Conservation (phyloP, 2,888 invertebrate genomes). For the Tridacna crocea region DNA sequence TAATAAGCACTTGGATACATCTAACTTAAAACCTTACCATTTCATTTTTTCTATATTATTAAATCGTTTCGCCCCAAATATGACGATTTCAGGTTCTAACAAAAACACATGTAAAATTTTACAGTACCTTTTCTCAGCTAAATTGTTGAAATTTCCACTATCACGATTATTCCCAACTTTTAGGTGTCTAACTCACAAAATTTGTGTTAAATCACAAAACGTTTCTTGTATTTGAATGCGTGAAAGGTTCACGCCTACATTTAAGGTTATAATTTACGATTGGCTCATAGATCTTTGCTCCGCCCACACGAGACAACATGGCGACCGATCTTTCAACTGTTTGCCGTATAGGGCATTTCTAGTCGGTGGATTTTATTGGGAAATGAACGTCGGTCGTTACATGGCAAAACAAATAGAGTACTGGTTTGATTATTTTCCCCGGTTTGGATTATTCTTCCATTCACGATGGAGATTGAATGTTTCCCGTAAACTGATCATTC, state of each 20-base stretch:
- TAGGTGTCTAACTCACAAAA: constrained; percentile 61
- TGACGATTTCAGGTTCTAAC: constrained; percentile 36
- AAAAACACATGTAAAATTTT: constrained; percentile 62
- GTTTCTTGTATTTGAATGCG: constrained; percentile 52
- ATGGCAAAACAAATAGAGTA: constrained; percentile 27
- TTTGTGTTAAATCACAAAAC: constrained; percentile 62
- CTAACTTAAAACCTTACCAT: not conserved
- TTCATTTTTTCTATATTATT: constrained; percentile 13
- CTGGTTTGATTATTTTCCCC: constrained; percentile 8
- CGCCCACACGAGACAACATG: constrained; percentile 41
- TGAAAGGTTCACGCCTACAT: constrained; percentile 34
- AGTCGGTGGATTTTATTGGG: constrained; percentile 18
- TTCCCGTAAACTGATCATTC: not conserved
- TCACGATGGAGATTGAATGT: constrained; percentile 18
- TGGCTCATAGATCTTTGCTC: constrained; percentile 34
- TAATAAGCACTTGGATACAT: no score
- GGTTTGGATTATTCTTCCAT: constrained; percentile 5
- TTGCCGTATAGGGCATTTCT: constrained; percentile 20
- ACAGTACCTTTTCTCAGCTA: constrained; percentile 64
- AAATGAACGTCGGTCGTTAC: constrained; percentile 18
- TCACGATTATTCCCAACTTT: constrained; percentile 61
- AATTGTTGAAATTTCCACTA: constrained; percentile 60
- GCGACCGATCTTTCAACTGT: constrained; percentile 22
- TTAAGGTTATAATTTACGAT: constrained; percentile 23
- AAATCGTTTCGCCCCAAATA: constrained; percentile 11